phyloP scores from a whole-genome alignment of 2,797 vertebrate genomes.

The Oceanodroma leucorhoa region DNA sequence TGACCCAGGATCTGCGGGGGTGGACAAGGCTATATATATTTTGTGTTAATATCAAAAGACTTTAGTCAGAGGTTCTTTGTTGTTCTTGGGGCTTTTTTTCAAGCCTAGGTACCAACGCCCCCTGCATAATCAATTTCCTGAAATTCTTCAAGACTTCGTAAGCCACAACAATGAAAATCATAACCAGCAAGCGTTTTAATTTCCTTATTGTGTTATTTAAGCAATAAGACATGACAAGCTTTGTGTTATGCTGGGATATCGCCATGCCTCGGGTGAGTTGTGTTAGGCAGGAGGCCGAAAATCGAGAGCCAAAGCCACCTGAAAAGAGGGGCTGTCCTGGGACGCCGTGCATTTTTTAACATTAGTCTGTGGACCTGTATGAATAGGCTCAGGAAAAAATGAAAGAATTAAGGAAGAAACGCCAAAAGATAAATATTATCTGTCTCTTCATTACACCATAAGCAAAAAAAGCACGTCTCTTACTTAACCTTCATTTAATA shows the following conservation, averaged over 20 bases:
- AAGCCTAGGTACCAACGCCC: neutral
- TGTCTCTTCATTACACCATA: neutral
- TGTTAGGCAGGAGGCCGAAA: conserved; percentile 2
- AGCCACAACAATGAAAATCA: neutral
- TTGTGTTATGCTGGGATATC: conserved; percentile 17
- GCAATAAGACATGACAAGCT: conserved; percentile 25
- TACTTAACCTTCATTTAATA: neutral
- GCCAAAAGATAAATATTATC: neutral
- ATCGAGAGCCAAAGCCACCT: neutral
- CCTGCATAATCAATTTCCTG: conserved; percentile 28
- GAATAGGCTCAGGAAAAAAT: neutral
- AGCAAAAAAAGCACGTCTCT: neutral
- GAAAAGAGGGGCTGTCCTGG: neutral
- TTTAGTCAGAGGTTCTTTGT: neutral
- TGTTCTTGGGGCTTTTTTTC: neutral
- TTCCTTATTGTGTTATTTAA: conserved; percentile 54
- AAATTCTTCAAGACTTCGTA: conserved; percentile 22
- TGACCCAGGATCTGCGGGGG: neutral
- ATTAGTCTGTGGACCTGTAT: neutral
- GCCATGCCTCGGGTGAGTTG: neutral
- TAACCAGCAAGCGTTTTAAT: conserved; percentile 38
- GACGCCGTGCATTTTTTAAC: rapidly evolving
- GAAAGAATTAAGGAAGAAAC: neutral
- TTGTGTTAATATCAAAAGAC: neutral
- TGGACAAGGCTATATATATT: rapidly evolving